Base-by-base conservation (phyloP, 2,113 vertebrate genomes). In the Formicarius rufipectus region DNA sequence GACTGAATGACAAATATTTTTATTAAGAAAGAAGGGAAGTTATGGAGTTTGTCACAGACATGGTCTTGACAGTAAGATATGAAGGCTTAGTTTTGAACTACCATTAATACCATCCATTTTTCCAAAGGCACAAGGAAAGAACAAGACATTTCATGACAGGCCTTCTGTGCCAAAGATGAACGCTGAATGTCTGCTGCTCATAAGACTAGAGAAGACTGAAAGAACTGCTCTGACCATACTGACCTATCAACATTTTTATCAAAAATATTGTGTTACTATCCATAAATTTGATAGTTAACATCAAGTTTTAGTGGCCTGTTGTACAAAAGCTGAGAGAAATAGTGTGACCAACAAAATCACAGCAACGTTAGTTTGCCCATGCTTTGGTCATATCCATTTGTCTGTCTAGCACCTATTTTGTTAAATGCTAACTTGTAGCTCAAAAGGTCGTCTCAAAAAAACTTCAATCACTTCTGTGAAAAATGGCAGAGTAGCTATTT, bases 401-500 rank as follows among this genome's bases (percentile, higher is more conserved):
- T 42, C 58, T 66, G 27, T 73, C 50, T 69, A 77, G 37, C 49
- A 89, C 7, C 19, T 31, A 18, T 62, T 77, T 56, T 37, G 8
- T 66, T 73, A 80, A 79, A 92, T 20, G 47, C 2, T 24, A 4
- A 22, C 42, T 76, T 60, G 21, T 4, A 82, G 15, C 4, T 6
- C 2, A 84, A 64, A 85, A 66, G 7, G 33, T 3, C 49, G 24
- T 10, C 10, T 85, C 39, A 59, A 50, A 94, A 92, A 52, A n/a
- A 20, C 6, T 37, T 33, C 35, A 55, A 12, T 49, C 12, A n/a
- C 2, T 67, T 62, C 8, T 39, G 16, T 47, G 18, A 64, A 91
- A 91, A 76, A 68, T 19, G 0, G 2, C 1, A 12, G 2, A 63
- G 12, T 1, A 1, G 0, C 7, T 37, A 71, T 90, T 86, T 7